Percentiles rank a stretch among this genome's conserved stretches.
phyloP scores from a whole-genome alignment of 2,797 vertebrate species.

The Muscicapa striata region DNA sequence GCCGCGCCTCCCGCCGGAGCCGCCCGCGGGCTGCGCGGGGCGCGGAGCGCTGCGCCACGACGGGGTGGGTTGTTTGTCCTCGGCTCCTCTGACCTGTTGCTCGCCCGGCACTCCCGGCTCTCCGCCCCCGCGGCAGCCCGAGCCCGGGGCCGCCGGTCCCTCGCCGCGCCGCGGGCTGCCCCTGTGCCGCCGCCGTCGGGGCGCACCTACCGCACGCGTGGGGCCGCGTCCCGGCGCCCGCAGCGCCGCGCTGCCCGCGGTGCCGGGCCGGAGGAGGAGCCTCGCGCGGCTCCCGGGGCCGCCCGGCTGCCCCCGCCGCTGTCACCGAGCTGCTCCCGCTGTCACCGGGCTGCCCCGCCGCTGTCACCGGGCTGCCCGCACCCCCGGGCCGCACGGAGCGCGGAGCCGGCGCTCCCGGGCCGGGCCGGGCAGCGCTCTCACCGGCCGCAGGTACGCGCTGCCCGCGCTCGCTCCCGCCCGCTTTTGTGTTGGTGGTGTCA shows the following conservation, averaged over 20 bases:
- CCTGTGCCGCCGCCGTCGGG: neutral
- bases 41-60: neutral
- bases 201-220: neutral
- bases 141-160: too few species aligned
- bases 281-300: neutral
- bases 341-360: too few species aligned
- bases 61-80: neutral
- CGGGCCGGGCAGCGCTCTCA: neutral
- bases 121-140: neutral
- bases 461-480: neutral
- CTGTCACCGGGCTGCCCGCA: neutral
- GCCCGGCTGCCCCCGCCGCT: neutral
- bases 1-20: neutral
- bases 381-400: neutral
- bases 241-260: neutral
- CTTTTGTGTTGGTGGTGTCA: neutral
- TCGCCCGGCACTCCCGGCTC: neutral
- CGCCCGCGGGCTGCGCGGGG: neutral
- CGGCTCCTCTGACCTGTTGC: neutral
- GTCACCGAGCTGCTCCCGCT: neutral
- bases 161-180: neutral
- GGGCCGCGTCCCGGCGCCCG: neutral
- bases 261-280: conserved; percentile 10
- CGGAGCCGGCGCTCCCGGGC: neutral
- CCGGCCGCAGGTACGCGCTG: neutral